Conservation (phyloP, 2,888 invertebrate genomes). For the Podotricha telesiphe region DNA sequence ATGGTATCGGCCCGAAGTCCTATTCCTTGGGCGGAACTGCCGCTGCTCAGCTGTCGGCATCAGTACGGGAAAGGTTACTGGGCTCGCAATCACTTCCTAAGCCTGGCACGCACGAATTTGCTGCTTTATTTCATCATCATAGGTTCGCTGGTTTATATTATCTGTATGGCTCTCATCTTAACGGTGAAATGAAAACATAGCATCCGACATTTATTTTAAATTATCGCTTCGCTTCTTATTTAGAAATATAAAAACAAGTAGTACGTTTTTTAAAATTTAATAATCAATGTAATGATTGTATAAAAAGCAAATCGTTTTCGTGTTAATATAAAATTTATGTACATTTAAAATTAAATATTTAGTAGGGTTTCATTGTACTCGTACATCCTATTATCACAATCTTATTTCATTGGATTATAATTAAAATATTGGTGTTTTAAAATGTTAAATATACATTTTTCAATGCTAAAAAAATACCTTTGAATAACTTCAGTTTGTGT, state of each 20-base stretch:
- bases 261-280: background rate
- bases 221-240: background rate
- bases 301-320: background rate
- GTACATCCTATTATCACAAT: background rate
- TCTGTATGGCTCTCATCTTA: background rate
- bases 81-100: constrained; percentile 95
- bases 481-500: too few species aligned
- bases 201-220: background rate
- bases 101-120: constrained; percentile 88
- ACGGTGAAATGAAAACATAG: background rate
- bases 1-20: constrained; percentile 91
- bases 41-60: constrained; percentile 93
- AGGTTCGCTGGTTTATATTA: constrained; percentile 63
- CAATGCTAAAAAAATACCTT: too few species aligned
- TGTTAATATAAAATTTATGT: background rate
- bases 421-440: too few species aligned
- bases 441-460: too few species aligned
- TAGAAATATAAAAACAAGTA: background rate
- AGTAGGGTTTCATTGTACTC: too few species aligned
- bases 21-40: constrained; percentile 93
- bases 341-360: background rate
- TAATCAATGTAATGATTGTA: background rate
- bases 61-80: constrained; percentile 91
- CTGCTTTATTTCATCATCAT: constrained; percentile 85
- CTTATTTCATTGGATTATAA: background rate